These are phyloP conservation scores for Anthopleura sola DNA, from an alignment of 64 coral and sea anemone species.

Conservation along the genomic window DNA sequence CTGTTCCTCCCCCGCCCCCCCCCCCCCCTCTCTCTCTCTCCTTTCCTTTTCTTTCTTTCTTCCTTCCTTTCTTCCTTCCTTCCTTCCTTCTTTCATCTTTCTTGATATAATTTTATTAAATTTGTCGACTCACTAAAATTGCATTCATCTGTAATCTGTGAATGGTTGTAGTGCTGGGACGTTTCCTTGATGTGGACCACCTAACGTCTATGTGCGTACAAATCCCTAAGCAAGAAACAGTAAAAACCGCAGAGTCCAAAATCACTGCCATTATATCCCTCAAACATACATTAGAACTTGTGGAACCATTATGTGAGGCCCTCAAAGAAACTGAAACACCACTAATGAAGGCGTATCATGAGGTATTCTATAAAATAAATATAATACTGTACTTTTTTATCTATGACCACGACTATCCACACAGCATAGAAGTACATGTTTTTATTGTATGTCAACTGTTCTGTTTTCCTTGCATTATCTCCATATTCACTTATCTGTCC, in stretches of 20 bases:
- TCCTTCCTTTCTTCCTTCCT: too few species aligned
- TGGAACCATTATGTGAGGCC: slow-evolving; percentile 67
- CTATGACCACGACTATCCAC: too few species aligned
- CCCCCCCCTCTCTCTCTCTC: background rate
- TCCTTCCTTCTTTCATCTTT: too few species aligned
- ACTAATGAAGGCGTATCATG: slow-evolving; percentile 85
- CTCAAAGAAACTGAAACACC: slow-evolving; percentile 64
- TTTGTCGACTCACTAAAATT: too few species aligned
- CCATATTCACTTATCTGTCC: too few species aligned
- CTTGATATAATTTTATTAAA: too few species aligned
- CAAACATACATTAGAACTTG: slow-evolving; percentile 94
- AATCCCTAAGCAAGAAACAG: slow-evolving; percentile 91
- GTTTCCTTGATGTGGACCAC: slow-evolving; percentile 94
- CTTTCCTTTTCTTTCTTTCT: background rate
- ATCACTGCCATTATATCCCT: slow-evolving; percentile 91
- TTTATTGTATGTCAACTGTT: too few species aligned
- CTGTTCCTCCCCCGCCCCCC: too few species aligned
- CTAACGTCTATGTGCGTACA: slow-evolving; percentile 93
- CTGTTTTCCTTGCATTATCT: too few species aligned
- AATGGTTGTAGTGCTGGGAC: slow-evolving; percentile 56
- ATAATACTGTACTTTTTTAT: too few species aligned
- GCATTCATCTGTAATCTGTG: background rate
- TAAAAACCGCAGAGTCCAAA: slow-evolving; percentile 95
- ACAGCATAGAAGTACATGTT: too few species aligned
- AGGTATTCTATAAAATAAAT: slow-evolving; percentile 42